Conservation (phyloP, 53 echinoderm and acorn worm genomes). For the Holothuria leucospilota region DNA sequence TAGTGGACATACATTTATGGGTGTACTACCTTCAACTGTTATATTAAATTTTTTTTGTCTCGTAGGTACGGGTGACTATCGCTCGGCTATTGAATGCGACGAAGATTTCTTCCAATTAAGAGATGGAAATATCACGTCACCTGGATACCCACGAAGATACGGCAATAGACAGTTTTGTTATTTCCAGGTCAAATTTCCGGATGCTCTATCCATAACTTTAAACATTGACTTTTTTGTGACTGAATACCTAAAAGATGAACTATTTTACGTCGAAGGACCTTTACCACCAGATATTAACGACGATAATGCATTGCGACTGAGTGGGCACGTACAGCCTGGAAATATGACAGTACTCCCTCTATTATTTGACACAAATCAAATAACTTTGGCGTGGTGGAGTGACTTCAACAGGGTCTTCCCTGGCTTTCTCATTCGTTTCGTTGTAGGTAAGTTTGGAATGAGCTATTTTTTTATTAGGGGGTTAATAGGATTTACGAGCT, state of each 20-base stretch:
- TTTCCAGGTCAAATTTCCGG: slow-evolving; percentile 68
- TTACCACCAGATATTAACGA: slow-evolving; percentile 6
- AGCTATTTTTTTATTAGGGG: neutral
- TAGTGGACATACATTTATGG: too few species aligned
- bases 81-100: neutral
- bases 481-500: too few species aligned
- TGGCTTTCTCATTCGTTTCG: slow-evolving; percentile 64
- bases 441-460: slow-evolving; percentile 46
- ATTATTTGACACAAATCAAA: slow-evolving; percentile 64
- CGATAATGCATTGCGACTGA: neutral
- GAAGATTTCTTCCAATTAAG: neutral
- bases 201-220: slow-evolving; percentile 63
- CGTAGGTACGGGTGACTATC: too few species aligned
- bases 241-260: slow-evolving; percentile 67
- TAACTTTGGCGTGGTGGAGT: slow-evolving; percentile 66
- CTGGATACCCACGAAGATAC: slow-evolving; percentile 60
- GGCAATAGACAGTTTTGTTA: slow-evolving; percentile 54
- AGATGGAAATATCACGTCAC: slow-evolving; percentile 65
- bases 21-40: too few species aligned
- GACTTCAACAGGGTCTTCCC: slow-evolving; percentile 56
- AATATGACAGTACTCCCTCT: neutral
- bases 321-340: neutral
- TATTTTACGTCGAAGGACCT: slow-evolving; percentile 62
- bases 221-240: slow-evolving; percentile 56
- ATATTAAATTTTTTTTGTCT: too few species aligned